These are phyloP conservation scores for Fulica atra DNA, from an alignment of 2,113 vertebrate species.

Conservation along the genomic window DNA sequence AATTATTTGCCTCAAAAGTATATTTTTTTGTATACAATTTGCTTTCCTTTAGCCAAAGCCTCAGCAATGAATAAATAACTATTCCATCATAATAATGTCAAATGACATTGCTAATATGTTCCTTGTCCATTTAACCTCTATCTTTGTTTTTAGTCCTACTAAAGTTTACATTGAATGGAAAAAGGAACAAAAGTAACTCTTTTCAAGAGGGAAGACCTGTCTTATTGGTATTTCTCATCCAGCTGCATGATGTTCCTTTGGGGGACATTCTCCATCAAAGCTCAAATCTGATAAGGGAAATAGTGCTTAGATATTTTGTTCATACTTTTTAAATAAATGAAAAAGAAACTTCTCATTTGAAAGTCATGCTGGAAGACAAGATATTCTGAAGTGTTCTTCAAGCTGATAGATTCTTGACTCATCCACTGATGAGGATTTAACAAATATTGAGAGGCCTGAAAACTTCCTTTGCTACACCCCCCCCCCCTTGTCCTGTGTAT, in stretches of 20 bases:
- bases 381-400: not conserved
- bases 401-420: not conserved
- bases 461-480: not conserved
- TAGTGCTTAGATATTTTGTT: not conserved
- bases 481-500: not conserved
- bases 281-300: not conserved
- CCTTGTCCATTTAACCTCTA: not conserved
- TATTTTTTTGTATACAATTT: not conserved
- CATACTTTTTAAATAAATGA: not conserved
- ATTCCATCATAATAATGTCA: not conserved
- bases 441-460: not conserved
- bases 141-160: not conserved
- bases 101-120: not conserved
- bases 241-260: not conserved
- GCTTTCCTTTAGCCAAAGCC: not conserved
- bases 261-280: not conserved
- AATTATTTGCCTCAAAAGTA: not conserved
- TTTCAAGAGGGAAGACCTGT: not conserved
- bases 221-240: not conserved
- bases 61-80: slow-evolving; percentile 9
- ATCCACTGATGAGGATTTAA: not conserved
- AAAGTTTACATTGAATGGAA: not conserved
- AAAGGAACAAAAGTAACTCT: not conserved
- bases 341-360: not conserved
- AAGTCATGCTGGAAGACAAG: not conserved